Evolutionary conservation across 2,113 vertebrate species (phyloP).

Genomic region (Anas platyrhynchos): DNA sequence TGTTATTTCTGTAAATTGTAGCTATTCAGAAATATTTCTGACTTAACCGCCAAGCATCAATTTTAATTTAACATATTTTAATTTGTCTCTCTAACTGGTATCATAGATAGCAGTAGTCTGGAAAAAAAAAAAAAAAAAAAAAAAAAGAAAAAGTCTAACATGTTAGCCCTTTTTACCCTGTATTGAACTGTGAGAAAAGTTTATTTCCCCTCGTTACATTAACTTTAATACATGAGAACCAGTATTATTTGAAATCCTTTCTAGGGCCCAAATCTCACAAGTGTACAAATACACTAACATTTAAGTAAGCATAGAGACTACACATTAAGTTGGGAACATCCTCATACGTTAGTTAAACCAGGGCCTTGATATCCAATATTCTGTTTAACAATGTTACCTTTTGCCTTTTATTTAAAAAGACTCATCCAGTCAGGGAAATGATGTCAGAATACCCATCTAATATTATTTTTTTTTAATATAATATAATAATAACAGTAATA

Average conservation of each 20-base stretch:
- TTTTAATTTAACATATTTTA: neutral
- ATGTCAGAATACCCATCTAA: neutral
- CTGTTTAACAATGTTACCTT: neutral
- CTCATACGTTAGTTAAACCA: neutral
- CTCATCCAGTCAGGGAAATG: neutral
- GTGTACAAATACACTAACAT: neutral
- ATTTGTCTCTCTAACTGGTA: neutral
- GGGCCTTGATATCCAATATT: neutral
- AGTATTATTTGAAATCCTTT: neutral
- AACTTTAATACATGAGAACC: neutral
- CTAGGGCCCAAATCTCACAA: neutral
- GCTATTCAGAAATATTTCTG: neutral
- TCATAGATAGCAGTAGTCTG: neutral
- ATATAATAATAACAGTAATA: neutral
- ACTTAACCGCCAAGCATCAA: neutral
- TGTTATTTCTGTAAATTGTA: neutral
- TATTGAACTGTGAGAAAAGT: neutral
- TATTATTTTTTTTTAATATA: neutral
- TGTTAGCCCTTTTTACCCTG: neutral
- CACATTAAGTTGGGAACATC: accelerated
- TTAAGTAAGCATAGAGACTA: neutral
- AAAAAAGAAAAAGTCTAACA: neutral
- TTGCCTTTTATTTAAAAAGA: neutral
- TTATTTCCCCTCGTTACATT: neutral
- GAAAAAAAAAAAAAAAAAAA: too few relatives aligned